Base-by-base conservation (phyloP, 2,888 invertebrate species). In the Apamea anceps region DNA sequence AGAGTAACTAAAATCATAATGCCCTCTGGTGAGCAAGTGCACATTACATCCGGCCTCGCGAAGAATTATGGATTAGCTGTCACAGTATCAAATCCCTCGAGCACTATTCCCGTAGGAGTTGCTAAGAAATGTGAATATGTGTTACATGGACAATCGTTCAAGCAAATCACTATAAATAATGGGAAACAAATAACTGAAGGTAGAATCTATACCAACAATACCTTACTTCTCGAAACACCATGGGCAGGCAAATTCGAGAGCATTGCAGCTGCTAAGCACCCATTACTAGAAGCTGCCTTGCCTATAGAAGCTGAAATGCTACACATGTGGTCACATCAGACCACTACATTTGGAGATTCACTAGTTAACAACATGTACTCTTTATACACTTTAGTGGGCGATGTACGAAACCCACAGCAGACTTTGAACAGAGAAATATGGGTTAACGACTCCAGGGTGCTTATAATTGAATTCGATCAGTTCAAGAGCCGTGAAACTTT, bases 381-480 rank as follows among this genome's bases (percentile, higher is more conserved):
- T 10, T 97, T 98, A 0, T 99, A 98, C 92, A 98, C 98, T 87
- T 96, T 99, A 67, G 98, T 98, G 0, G 99, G 99, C 6, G 99
- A 99, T 93, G 98, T 98, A 1, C 97, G 98, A 84, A 98, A 98
- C 92, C 98, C 98, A 0, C 98, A 99, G 90, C 98, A 99, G 94
- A 99, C 98, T 1, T 95, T 99, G 3, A 98, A 98, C 91, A 97
- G 98, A 28, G 98, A 98, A 93, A 98, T 98, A 88, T 98, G 99
- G 98, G 99, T 99, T 10, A 99, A 99, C 94, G 98, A 98, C 86
- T 98, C 98, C 10, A 98, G 99, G 90, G 98, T 99, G 0, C 97
- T 99, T 60, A 99, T 99, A 28, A 98, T 99, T 73, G 99, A 99
- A 94, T 99, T 99, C 92, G 99, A 99, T 93, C 99, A 99, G 93